Conservation (phyloP, 1,140 invertebrate genomes). For the Dryas iulia region DNA sequence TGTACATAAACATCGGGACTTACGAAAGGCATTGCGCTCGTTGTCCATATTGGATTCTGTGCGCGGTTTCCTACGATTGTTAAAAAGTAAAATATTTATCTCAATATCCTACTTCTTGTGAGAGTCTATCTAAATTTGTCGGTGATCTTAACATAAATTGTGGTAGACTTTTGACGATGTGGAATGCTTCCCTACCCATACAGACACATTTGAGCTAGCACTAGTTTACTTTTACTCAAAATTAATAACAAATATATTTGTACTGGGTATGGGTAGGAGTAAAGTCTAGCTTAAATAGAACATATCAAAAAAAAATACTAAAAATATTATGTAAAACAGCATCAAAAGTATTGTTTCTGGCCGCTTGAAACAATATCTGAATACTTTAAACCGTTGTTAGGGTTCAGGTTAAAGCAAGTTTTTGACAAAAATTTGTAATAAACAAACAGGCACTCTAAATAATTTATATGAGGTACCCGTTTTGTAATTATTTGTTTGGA, state of each 20-base stretch:
- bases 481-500: slow-evolving; percentile 26
- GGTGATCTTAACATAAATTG: slow-evolving; percentile 71
- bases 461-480: slow-evolving; percentile 4
- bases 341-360: slow-evolving; percentile 59
- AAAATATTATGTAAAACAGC: slow-evolving; percentile 29
- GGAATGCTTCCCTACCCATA: slow-evolving; percentile 54
- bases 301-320: slow-evolving; percentile 32
- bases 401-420: slow-evolving; percentile 44
- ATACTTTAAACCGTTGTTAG: slow-evolving; percentile 53
- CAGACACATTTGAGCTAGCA: slow-evolving; percentile 63
- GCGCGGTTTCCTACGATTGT: slow-evolving; percentile 69
- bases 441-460: slow-evolving; percentile 9
- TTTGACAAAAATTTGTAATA: slow-evolving; percentile 22
- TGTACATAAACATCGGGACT: slow-evolving; percentile 76
- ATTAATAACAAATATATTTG: slow-evolving; percentile 37
- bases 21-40: slow-evolving; percentile 53
- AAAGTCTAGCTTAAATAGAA: slow-evolving; percentile 65
- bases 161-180: slow-evolving; percentile 69
- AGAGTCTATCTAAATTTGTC: slow-evolving; percentile 78
- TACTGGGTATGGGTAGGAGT: slow-evolving; percentile 56
- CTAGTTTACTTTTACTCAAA: slow-evolving; percentile 51
- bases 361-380: slow-evolving; percentile 65
- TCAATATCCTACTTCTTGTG: slow-evolving; percentile 56
- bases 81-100: slow-evolving; percentile 79
- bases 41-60: slow-evolving; percentile 77